A percentile compares a stretch with the other conserved stretches of the same genome.
phyloP scores from a whole-genome alignment of 2,113 vertebrate genomes.

The Benitochromis conjunctus region DNA sequence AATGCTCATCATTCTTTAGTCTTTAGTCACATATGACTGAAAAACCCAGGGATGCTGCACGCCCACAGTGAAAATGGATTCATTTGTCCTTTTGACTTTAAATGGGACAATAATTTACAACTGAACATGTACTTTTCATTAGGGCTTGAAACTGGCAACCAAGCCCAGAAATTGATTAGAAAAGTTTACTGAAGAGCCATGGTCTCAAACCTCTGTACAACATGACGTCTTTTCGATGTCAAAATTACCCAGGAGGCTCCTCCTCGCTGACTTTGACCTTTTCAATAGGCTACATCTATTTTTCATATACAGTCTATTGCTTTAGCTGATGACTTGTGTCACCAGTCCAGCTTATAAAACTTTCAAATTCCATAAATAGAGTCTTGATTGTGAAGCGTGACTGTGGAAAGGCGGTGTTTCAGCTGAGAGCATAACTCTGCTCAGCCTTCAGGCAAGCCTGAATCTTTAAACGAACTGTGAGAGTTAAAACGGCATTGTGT shows the following conservation, averaged over 20 bases:
- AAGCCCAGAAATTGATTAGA: not conserved
- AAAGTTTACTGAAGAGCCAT: not conserved
- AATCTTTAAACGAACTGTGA: not conserved
- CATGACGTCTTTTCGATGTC: not conserved
- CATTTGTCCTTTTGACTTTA: not conserved
- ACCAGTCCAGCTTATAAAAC: not conserved
- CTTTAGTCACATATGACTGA: not conserved
- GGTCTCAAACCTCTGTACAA: fast-evolving
- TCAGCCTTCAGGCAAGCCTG: not conserved
- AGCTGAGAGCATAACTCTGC: not conserved
- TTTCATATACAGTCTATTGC: not conserved
- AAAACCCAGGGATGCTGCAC: not conserved
- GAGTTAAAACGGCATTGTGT: not conserved
- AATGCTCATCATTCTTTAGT: not conserved
- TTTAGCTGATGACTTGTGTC: not conserved
- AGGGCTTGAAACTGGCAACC: not conserved
- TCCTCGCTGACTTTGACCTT: not conserved
- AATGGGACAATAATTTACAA: not conserved
- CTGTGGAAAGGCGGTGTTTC: not conserved
- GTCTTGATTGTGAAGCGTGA: not conserved
- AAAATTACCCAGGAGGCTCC: not conserved
- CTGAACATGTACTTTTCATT: not conserved
- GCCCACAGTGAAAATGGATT: not conserved
- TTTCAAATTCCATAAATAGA: not conserved
- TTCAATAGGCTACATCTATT: not conserved